Evolutionary conservation across 2,888 invertebrate genomes (phyloP).

Genomic region (Drosophila paracracens): DNA sequence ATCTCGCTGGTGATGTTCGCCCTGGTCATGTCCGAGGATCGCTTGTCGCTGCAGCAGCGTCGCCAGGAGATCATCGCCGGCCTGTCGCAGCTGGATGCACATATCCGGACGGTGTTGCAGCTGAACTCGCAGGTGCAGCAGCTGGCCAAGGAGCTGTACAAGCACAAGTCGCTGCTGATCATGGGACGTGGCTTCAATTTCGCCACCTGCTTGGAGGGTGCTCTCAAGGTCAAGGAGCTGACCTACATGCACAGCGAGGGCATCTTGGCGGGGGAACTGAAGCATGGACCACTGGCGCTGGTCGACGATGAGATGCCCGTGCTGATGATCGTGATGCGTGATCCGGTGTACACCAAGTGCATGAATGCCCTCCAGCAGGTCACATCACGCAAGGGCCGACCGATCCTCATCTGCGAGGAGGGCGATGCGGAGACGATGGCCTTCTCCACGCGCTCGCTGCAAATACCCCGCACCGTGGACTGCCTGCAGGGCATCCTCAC

Average conservation of each 20-base stretch:
- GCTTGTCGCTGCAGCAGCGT: slow-evolving; percentile 94
- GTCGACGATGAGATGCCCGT: slow-evolving; percentile 99
- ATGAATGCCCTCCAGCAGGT: slow-evolving; percentile 99
- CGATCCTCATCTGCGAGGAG: slow-evolving; percentile 97
- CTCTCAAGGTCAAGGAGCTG: slow-evolving; percentile 98
- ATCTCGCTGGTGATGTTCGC: slow-evolving; percentile 99
- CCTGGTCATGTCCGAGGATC: slow-evolving; percentile 98
- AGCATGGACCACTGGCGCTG: slow-evolving; percentile 98
- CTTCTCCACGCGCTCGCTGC: slow-evolving; percentile 91
- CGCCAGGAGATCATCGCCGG: slow-evolving; percentile 95
- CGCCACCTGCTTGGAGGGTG: slow-evolving; percentile 98
- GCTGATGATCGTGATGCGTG: slow-evolving; percentile 98
- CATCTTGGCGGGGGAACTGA: slow-evolving; percentile 99
- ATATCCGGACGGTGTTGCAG: slow-evolving; percentile 94
- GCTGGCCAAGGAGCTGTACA: slow-evolving; percentile 94
- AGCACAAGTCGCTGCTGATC: slow-evolving; percentile 97
- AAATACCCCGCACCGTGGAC: slow-evolving; percentile 97
- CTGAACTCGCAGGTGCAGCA: slow-evolving; percentile 94
- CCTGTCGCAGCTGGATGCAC: slow-evolving; percentile 92
- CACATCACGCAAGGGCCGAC: slow-evolving; percentile 94
- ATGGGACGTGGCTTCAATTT: slow-evolving; percentile 99
- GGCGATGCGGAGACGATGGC: slow-evolving; percentile 94
- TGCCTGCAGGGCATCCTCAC: slow-evolving; percentile 97
- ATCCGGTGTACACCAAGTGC: slow-evolving; percentile 97
- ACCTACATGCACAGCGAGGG: slow-evolving; percentile 99